These are phyloP conservation scores for Drosophila baimaii DNA, from an alignment of 1,140 invertebrate species.

Conservation along the genomic window DNA sequence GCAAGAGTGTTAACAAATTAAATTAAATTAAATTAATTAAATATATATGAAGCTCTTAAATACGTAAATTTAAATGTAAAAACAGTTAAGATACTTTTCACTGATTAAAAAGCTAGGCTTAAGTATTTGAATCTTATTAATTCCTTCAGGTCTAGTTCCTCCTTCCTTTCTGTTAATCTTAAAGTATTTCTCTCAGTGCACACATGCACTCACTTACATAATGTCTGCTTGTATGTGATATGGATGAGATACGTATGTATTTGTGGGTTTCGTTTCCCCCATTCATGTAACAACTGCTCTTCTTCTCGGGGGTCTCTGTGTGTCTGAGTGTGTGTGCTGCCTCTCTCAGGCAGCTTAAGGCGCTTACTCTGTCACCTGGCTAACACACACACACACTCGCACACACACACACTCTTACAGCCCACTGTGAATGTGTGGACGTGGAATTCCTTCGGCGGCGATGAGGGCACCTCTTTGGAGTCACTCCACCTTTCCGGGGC, in stretches of 20 bases:
- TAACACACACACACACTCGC: slow-evolving; percentile 50
- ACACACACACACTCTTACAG: slow-evolving; percentile 8
- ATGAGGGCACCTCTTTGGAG: slow-evolving; percentile 28
- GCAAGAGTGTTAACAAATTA: no score
- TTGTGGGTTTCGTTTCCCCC: slow-evolving; percentile 32
- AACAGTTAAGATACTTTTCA: no score
- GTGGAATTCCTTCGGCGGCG: slow-evolving; percentile 23
- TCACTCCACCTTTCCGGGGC: slow-evolving; percentile 19
- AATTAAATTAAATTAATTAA: not conserved
- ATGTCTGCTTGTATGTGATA: slow-evolving; percentile 9
- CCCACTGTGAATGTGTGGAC: slow-evolving; percentile 13
- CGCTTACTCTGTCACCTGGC: slow-evolving; percentile 78
- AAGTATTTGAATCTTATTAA: no score
- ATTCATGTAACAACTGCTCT: slow-evolving; percentile 39
- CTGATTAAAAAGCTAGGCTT: no score
- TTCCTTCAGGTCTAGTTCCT: no score
- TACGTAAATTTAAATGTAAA: no score
- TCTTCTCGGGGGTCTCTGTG: slow-evolving; percentile 9
- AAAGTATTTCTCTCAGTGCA: not conserved
- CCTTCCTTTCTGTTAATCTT: not conserved
- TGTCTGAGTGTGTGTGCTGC: slow-evolving; percentile 38
- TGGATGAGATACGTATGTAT: not conserved
- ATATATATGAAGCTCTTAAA: not conserved
- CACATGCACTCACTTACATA: slow-evolving; percentile 8
- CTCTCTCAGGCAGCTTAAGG: slow-evolving; percentile 71